Conservation (phyloP, 2,113 vertebrate genomes). For the Pseudopodoces humilis region DNA sequence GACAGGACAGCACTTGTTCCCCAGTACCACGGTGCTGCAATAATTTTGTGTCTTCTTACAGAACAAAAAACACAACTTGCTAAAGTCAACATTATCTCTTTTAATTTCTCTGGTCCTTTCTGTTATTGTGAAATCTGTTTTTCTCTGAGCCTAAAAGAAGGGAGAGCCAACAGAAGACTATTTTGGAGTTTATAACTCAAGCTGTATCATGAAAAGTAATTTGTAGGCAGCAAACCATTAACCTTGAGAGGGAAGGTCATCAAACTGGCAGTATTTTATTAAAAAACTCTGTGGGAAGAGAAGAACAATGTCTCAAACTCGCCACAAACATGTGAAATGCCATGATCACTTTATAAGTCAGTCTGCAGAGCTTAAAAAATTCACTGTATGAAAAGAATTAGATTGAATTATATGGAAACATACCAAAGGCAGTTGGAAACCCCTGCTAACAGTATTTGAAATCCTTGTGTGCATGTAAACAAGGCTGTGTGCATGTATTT, state of each 20-base stretch:
- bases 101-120: background rate
- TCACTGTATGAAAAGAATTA: background rate
- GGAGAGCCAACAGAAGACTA: background rate
- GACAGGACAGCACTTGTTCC: background rate
- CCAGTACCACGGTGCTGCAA: background rate
- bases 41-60: background rate
- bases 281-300: background rate
- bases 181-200: conserved; percentile 12
- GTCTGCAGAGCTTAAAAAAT: conserved; percentile 4
- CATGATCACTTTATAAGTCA: background rate
- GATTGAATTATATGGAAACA: background rate
- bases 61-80: background rate
- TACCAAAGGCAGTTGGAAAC: background rate
- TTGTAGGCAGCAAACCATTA: conserved; percentile 48
- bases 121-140: background rate
- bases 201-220: background rate
- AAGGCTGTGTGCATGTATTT: background rate
- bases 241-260: conserved; percentile 29
- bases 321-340: background rate
- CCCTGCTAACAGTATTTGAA: background rate
- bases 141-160: background rate
- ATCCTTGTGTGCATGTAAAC: background rate
- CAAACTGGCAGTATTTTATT: conserved; percentile 11
- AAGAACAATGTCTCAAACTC: background rate
- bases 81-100: background rate